phyloP scores from a whole-genome alignment of 1,140 invertebrate species.

The Phymastichus coffea region DNA sequence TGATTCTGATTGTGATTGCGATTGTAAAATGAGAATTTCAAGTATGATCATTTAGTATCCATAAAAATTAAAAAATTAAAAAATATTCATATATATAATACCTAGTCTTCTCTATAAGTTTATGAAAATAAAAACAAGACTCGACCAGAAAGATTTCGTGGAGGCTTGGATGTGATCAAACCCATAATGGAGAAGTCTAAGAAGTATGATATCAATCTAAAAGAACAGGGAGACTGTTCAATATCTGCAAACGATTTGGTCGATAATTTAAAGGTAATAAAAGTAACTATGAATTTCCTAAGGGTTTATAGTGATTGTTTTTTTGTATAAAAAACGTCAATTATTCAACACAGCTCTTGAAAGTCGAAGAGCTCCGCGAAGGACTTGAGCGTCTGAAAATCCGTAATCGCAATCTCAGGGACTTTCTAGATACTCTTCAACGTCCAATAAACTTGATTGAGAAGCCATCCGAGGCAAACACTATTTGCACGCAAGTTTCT shows the following conservation, averaged over 20 bases:
- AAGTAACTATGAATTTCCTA: too few species aligned
- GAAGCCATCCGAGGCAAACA: not conserved
- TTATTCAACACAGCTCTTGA: not conserved
- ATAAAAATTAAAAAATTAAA: not conserved
- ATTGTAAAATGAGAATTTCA: not conserved
- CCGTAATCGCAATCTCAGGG: slow-evolving; percentile 23
- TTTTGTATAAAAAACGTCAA: too few species aligned
- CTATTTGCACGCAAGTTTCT: not conserved
- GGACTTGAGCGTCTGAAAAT: slow-evolving; percentile 19
- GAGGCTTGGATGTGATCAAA: not conserved
- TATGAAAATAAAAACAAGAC: too few species aligned
- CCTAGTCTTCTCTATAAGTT: too few species aligned
- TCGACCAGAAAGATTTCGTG: not conserved
- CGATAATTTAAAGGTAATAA: not conserved
- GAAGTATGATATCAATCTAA: not conserved
- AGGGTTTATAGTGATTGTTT: too few species aligned
- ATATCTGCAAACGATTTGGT: not conserved
- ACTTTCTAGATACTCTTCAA: not conserved
- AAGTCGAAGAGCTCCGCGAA: slow-evolving; percentile 15
- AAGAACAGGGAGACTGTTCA: not conserved
- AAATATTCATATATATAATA: too few species aligned
- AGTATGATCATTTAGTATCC: not conserved
- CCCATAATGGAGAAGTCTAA: not conserved
- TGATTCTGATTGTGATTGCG: too few species aligned
- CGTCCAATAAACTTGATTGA: not conserved